Conservation (phyloP, 1,140 invertebrate species). For the Thaumetopoea pityocampa region DNA sequence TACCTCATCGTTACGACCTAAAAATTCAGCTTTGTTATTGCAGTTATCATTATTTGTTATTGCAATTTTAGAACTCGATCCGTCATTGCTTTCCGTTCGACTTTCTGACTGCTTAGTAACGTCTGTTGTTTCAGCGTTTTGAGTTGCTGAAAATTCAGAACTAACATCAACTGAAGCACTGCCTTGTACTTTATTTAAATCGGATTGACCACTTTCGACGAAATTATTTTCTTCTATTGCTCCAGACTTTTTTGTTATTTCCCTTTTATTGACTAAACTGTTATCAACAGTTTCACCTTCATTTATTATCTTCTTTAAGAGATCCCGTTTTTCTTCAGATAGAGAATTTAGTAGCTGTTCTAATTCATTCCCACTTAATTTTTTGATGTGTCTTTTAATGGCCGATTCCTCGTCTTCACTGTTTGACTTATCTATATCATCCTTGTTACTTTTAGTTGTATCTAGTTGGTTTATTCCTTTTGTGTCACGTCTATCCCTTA, state of each 20-base stretch:
- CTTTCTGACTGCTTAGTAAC: slow-evolving; percentile 22
- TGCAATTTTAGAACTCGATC: slow-evolving; percentile 22
- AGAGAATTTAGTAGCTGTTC: slow-evolving; percentile 53
- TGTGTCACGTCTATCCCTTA: slow-evolving; percentile 41
- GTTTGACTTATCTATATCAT: slow-evolving; percentile 11
- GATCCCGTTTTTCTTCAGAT: slow-evolving; percentile 51
- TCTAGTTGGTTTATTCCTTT: slow-evolving; percentile 22
- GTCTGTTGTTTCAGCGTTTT: slow-evolving; percentile 28
- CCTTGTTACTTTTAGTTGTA: slow-evolving; percentile 13
- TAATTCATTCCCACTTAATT: slow-evolving; percentile 51
- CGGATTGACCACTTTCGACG: slow-evolving; percentile 38
- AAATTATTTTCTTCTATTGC: slow-evolving; percentile 51
- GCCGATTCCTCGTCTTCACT: slow-evolving; percentile 46
- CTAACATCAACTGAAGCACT: slow-evolving; percentile 27
- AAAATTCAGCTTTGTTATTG: slow-evolving; percentile 5
- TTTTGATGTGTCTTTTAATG: slow-evolving; percentile 58
- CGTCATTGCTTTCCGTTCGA: slow-evolving; percentile 23
- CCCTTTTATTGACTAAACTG: slow-evolving; percentile 43
- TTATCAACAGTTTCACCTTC: slow-evolving; percentile 21
- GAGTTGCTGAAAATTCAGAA: slow-evolving; percentile 23
- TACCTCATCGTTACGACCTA: slow-evolving; percentile 6
- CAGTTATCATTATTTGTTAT: slow-evolving; percentile 13
- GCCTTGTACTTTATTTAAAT: slow-evolving; percentile 47
- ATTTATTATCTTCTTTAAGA: slow-evolving; percentile 58
- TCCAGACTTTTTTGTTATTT: slow-evolving; percentile 64